Percentiles rank a stretch among this genome's conserved stretches.
Evolutionary conservation across 2,888 invertebrate species (phyloP).

Genomic region (Mesopsocus fuscifrons): DNA sequence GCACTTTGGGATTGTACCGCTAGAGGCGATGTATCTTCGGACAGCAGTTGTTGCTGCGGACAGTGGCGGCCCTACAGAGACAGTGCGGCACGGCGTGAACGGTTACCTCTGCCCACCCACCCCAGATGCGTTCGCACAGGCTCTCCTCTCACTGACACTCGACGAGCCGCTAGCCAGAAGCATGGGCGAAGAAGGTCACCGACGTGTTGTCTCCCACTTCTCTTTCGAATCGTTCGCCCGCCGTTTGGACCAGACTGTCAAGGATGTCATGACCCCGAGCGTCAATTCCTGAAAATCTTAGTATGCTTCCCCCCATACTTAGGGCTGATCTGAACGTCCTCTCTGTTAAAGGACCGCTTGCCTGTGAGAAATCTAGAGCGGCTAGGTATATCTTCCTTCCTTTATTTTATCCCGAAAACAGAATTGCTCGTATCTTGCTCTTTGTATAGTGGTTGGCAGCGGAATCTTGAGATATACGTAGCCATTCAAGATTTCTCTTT

Average conservation of each 20-base stretch:
- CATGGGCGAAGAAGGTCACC: conserved; percentile 57
- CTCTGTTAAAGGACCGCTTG: no score
- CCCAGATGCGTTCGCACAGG: conserved; percentile 51
- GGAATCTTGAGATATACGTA: no score
- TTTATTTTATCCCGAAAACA: no score
- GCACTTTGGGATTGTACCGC: conserved; percentile 97
- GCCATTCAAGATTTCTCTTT: no score
- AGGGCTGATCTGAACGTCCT: no score
- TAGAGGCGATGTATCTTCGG: conserved; percentile 91
- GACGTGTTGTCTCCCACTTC: conserved; percentile 58
- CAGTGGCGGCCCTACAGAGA: conserved; percentile 91
- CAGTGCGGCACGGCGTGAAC: conserved; percentile 58
- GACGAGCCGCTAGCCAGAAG: conserved; percentile 37
- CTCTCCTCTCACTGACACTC: conserved; percentile 48
- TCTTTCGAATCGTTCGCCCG: conserved; percentile 64
- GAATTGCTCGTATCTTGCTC: no score
- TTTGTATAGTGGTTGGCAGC: no score
- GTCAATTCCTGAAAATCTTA: no score
- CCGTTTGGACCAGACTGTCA: conserved; percentile 35
- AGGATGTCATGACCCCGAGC: no score
- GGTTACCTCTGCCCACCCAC: conserved; percentile 60
- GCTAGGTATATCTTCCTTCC: no score
- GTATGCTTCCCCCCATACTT: no score
- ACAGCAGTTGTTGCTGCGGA: conserved; percentile 91
- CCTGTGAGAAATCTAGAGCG: no score